Percentiles rank a stretch among this genome's conserved stretches.
Evolutionary conservation across 2,797 vertebrate genomes (phyloP).

Genomic region (Anableps anableps): DNA sequence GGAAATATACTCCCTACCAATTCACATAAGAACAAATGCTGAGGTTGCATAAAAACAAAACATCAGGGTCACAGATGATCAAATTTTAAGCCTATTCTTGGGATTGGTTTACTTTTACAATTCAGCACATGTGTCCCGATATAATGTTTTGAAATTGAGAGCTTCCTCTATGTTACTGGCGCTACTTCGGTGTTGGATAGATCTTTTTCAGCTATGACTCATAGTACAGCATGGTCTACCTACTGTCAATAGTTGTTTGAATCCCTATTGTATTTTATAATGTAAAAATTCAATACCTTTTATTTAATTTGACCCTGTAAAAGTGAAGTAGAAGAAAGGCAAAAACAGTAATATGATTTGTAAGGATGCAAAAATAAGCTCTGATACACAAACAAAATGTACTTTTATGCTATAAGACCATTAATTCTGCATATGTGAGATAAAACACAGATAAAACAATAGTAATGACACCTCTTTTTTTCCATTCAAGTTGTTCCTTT

Average conservation of each 20-base stretch:
- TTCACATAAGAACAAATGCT: constrained; percentile 11
- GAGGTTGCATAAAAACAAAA: constrained; percentile 6
- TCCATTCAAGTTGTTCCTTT: background rate
- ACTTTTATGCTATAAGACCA: background rate
- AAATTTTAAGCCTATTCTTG: constrained; percentile 15
- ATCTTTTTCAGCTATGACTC: constrained; percentile 13
- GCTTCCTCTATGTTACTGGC: constrained; percentile 21
- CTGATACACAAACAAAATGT: background rate
- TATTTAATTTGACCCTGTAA: background rate
- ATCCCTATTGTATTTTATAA: background rate
- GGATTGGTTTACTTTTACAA: constrained; percentile 35
- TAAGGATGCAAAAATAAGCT: background rate
- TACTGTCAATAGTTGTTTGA: constrained; percentile 23
- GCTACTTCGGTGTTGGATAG: constrained; percentile 30
- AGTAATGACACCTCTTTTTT: background rate
- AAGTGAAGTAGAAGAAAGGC: background rate
- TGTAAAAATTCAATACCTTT: background rate
- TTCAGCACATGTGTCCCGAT: constrained; percentile 5
- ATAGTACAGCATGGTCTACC: constrained; percentile 11
- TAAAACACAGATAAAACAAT: background rate
- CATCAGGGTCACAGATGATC: constrained; percentile 50
- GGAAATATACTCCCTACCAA: background rate
- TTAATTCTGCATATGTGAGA: background rate
- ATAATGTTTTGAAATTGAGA: constrained; percentile 16
- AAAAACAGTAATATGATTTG: background rate